These are phyloP conservation scores for Sciaenops ocellatus DNA, from an alignment of 2,797 vertebrate genomes.

Conservation along the genomic window DNA sequence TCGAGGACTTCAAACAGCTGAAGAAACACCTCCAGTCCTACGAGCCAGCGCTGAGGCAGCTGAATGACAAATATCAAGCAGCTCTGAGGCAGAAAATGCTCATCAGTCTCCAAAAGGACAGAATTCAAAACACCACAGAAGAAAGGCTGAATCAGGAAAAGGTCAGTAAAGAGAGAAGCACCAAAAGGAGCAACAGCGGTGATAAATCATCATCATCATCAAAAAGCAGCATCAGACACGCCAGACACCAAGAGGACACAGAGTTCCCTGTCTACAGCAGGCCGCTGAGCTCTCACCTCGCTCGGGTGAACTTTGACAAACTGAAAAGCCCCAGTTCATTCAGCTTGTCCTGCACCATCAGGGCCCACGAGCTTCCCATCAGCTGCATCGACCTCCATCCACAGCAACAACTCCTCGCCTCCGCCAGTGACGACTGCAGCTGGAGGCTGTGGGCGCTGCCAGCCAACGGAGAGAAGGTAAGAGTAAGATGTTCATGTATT, in stretches of 20 bases:
- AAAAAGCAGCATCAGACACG: background rate
- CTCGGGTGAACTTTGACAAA: background rate
- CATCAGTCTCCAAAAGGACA: slow-evolving; percentile 37
- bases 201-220: background rate
- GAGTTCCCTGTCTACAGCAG: slow-evolving; percentile 19
- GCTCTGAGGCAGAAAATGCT: slow-evolving; percentile 63
- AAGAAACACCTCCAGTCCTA: slow-evolving; percentile 89
- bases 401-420: slow-evolving; percentile 32
- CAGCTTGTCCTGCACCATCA: slow-evolving; percentile 47
- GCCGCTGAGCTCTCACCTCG: background rate
- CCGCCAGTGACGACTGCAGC: slow-evolving; percentile 60
- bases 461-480: slow-evolving; percentile 45
- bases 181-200: background rate
- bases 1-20: slow-evolving; percentile 86
- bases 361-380: slow-evolving; percentile 60
- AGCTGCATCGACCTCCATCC: slow-evolving; percentile 66
- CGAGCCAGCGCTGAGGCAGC: slow-evolving; percentile 82
- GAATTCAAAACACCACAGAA: background rate
- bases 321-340: slow-evolving; percentile 22
- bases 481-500: background rate
- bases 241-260: background rate
- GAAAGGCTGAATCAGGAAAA: background rate
- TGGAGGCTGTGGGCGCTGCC: slow-evolving; percentile 72
- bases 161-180: slow-evolving; percentile 1
- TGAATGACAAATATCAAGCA: slow-evolving; percentile 87